phyloP scores from a whole-genome alignment of 2,888 invertebrate species.

The Lepeophtheirus nordmannii region DNA sequence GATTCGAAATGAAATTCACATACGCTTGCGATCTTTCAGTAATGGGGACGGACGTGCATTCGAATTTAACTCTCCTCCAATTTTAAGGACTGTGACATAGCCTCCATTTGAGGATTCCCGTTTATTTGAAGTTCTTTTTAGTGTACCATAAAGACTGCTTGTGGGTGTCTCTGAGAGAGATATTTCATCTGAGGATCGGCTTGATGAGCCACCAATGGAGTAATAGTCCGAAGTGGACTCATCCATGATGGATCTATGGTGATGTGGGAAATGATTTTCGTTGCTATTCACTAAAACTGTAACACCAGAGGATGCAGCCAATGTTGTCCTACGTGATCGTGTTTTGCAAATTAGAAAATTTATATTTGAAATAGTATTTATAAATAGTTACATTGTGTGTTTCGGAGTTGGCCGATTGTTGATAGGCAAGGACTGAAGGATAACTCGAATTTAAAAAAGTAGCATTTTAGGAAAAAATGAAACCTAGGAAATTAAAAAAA shows the following conservation, averaged over 20 bases:
- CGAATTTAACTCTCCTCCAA: not conserved
- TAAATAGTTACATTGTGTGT: too few relatives aligned
- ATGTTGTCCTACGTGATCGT: not conserved
- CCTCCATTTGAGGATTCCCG: not conserved
- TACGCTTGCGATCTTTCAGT: not conserved
- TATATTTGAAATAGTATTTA: too few relatives aligned
- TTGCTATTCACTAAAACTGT: not conserved
- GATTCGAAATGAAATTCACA: not conserved
- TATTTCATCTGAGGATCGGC: not conserved
- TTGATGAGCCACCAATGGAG: not conserved
- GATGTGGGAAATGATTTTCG: not conserved
- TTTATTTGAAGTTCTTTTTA: too few relatives aligned
- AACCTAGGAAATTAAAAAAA: too few relatives aligned
- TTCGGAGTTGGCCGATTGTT: too few relatives aligned
- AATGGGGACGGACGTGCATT: not conserved
- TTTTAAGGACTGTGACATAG: not conserved
- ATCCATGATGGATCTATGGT: not conserved
- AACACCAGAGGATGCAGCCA: not conserved
- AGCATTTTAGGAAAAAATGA: too few relatives aligned
- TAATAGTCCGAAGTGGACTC: not conserved
- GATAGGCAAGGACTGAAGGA: too few relatives aligned
- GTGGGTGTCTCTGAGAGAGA: not conserved
- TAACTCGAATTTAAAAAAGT: too few relatives aligned
- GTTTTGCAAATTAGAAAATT: too few relatives aligned
- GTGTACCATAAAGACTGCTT: too few relatives aligned